A percentile compares a stretch with the other conserved stretches of the same genome.
Evolutionary conservation across 2,797 vertebrate genomes (phyloP).

Genomic region (Anguilla megastoma): DNA sequence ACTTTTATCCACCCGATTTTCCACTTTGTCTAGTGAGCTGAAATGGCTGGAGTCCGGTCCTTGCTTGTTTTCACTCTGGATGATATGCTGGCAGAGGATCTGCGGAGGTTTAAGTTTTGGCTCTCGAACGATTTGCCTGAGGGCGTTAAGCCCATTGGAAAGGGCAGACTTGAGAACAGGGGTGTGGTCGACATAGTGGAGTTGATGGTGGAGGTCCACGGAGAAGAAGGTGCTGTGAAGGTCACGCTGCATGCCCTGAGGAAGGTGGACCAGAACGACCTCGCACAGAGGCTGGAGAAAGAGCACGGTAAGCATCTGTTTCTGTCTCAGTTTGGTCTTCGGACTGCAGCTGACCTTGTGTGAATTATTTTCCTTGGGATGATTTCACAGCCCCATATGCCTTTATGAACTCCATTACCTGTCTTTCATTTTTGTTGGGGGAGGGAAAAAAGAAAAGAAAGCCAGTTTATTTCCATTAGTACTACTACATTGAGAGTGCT

Average conservation of each 20-base stretch:
- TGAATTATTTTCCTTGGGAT: background rate
- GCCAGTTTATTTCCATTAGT: background rate
- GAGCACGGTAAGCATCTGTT: background rate
- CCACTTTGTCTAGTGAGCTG: background rate
- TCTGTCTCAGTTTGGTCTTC: background rate
- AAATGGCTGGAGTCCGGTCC: background rate
- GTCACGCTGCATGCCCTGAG: background rate
- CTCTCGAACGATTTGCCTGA: fast-evolving
- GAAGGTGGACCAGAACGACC: background rate
- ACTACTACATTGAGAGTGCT: background rate
- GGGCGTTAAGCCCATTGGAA: background rate
- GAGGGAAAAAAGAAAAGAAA: background rate
- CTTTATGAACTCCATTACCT: background rate
- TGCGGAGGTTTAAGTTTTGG: slow-evolving; percentile 33
- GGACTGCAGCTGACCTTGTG: background rate
- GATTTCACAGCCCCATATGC: background rate
- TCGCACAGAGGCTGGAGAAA: background rate
- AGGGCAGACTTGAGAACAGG: background rate
- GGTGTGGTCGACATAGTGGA: background rate
- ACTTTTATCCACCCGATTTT: background rate
- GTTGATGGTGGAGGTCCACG: background rate
- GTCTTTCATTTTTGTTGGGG: background rate
- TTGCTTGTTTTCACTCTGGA: slow-evolving; percentile 31
- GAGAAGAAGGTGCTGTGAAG: background rate
- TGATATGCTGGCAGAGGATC: fast-evolving